These are phyloP conservation scores for Pseudobourletiella spinata DNA, from an alignment of 1,140 invertebrate genomes.

Conservation along the genomic window DNA sequence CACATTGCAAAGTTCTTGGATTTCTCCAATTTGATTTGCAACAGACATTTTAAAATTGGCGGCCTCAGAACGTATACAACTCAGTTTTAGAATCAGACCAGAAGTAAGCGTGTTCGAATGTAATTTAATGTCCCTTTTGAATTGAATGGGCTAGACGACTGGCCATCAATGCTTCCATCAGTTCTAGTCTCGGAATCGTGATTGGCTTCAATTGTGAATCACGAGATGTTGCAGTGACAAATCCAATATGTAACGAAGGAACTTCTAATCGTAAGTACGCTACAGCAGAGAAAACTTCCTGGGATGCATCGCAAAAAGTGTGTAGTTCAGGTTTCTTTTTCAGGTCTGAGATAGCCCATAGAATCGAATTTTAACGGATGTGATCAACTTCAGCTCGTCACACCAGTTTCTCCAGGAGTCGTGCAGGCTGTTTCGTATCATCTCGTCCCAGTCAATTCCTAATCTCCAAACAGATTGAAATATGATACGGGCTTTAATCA, in stretches of 20 bases:
- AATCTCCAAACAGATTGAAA: slow-evolving; percentile 24
- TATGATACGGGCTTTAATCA: slow-evolving; percentile 16
- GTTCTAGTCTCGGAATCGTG: too few relatives aligned
- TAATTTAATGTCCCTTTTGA: slow-evolving; percentile 5
- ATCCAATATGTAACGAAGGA: background rate
- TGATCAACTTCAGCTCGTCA: background rate
- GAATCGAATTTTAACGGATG: background rate
- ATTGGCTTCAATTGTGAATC: slow-evolving; percentile 41
- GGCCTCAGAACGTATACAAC: slow-evolving; percentile 18
- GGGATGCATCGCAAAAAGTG: slow-evolving; percentile 16
- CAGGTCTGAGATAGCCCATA: slow-evolving; percentile 8
- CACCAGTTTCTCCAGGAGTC: slow-evolving; percentile 15
- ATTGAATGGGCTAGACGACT: slow-evolving; percentile 32
- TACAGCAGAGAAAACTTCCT: slow-evolving; percentile 6
- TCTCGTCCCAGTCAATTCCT: slow-evolving; percentile 26
- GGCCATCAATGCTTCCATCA: slow-evolving; percentile 41
- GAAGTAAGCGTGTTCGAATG: slow-evolving; percentile 9
- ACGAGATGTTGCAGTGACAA: background rate
- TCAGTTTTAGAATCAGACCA: slow-evolving; percentile 30
- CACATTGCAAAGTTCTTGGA: slow-evolving; percentile 25
- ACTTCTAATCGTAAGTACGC: background rate
- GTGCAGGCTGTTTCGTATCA: background rate
- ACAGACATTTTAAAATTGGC: slow-evolving; percentile 25
- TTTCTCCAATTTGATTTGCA: slow-evolving; percentile 31
- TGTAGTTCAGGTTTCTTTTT: slow-evolving; percentile 20